A percentile compares a stretch with the other conserved stretches of the same genome.
phyloP scores from a whole-genome alignment of 2,113 vertebrate species.

The Labeo catla region DNA sequence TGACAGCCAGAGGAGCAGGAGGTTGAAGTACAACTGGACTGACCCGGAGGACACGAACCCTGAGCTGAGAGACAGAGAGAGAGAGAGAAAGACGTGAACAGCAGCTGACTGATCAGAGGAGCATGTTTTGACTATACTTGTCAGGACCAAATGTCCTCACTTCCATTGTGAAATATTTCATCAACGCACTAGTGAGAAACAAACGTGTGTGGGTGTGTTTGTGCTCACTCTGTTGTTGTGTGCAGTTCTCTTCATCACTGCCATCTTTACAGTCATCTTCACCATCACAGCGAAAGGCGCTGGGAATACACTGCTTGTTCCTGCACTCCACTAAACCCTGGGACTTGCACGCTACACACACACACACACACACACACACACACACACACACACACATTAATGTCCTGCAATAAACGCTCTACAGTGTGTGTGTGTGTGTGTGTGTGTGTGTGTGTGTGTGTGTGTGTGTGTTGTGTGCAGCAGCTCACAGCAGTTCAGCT shows the following conservation, averaged over 20 bases:
- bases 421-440: background rate
- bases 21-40: constrained; percentile 76
- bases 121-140: too few species aligned
- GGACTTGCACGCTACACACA: constrained; percentile 84
- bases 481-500: constrained; percentile 94
- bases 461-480: background rate
- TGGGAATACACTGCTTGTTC: constrained; percentile 89
- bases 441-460: background rate
- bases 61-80: constrained; percentile 72
- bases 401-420: background rate
- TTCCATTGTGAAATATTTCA: too few species aligned
- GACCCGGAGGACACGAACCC: constrained; percentile 78
- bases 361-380: background rate
- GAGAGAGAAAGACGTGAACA: background rate
- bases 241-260: constrained; percentile 90
- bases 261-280: constrained; percentile 94
- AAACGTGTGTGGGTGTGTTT: background rate
- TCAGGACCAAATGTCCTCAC: too few species aligned
- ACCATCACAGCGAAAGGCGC: constrained; percentile 89
- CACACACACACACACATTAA: background rate
- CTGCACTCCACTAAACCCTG: constrained; percentile 90
- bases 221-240: constrained; percentile 52
- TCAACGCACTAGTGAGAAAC: too few species aligned
- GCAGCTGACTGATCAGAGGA: too few species aligned
- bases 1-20: constrained; percentile 79